A percentile compares a stretch with the other conserved stretches of the same genome.
Conservation (phyloP, 1,140 invertebrate genomes). For the Lasioglossum baleicum region DNA sequence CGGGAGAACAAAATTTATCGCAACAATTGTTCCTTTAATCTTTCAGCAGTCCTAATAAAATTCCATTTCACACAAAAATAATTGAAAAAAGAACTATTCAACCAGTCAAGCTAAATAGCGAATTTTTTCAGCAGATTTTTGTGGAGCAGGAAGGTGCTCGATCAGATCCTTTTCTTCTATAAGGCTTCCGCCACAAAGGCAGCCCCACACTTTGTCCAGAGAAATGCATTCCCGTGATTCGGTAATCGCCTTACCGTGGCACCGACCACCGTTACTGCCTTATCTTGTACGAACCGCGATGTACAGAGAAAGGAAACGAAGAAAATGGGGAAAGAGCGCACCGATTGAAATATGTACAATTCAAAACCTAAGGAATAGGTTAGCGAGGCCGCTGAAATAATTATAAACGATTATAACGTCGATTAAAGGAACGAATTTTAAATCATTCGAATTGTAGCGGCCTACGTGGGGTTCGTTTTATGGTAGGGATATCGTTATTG, state of each 20-base stretch:
- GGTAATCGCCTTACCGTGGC: conserved; percentile 55
- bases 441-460: no score
- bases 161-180: conserved; percentile 1
- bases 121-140: background rate
- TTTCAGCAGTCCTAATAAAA: no score
- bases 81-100: no score
- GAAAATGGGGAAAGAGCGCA: background rate
- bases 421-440: no score
- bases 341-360: background rate
- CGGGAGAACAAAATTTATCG: no score
- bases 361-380: background rate
- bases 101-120: no score
- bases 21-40: no score
- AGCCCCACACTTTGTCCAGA: conserved; percentile 26
- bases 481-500: no score
- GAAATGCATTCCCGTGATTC: conserved; percentile 51
- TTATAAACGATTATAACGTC: no score
- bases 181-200: background rate
- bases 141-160: background rate
- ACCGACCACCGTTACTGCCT: conserved; percentile 36
- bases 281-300: conserved; percentile 45
- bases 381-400: no score
- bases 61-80: no score
- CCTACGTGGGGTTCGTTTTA: no score
- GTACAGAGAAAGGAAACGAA: conserved; percentile 28